Percentiles rank a stretch among this genome's conserved stretches.
These are phyloP conservation scores for Bergia sp. DNA, from an alignment of 92 coral and sea anemone genomes.

Conservation along the genomic window DNA sequence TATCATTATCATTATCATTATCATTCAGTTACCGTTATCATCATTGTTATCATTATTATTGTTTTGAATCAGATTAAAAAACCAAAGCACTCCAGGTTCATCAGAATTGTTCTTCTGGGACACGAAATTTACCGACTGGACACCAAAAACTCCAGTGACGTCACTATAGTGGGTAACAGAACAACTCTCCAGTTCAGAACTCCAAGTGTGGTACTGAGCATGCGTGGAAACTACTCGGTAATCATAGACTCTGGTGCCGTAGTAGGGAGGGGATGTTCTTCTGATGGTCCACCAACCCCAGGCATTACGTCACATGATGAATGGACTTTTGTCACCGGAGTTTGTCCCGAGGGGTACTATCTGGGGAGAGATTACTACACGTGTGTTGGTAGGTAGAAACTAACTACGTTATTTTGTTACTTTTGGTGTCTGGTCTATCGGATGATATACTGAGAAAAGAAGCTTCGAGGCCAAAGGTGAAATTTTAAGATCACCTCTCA, in stretches of 20 bases:
- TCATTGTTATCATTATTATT: background rate
- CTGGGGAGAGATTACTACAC: background rate
- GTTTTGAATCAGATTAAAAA: constrained; percentile 45
- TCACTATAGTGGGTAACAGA: constrained; percentile 28
- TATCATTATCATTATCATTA: no score
- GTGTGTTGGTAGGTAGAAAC: constrained; percentile 4
- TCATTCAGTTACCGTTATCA: background rate
- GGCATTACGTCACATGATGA: constrained; percentile 33
- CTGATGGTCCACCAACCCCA: constrained; percentile 60
- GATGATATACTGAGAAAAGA: no score
- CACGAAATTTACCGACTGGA: constrained; percentile 55
- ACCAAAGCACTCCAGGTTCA: constrained; percentile 52
- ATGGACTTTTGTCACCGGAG: constrained; percentile 49
- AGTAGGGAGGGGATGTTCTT: constrained; percentile 55
- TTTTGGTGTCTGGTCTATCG: no score
- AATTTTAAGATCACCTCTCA: no score
- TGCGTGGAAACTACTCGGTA: constrained; percentile 60
- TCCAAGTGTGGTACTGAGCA: constrained; percentile 55
- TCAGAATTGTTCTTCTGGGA: constrained; percentile 38
- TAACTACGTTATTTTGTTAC: no score
- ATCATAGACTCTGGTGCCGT: constrained; percentile 56
- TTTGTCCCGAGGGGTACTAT: constrained; percentile 45
- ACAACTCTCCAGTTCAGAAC: constrained; percentile 42
- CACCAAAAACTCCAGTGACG: constrained; percentile 55
- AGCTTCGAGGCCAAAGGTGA: no score